Base-by-base conservation (phyloP, 1,140 invertebrate genomes). In the Sarcophaga bullata region DNA sequence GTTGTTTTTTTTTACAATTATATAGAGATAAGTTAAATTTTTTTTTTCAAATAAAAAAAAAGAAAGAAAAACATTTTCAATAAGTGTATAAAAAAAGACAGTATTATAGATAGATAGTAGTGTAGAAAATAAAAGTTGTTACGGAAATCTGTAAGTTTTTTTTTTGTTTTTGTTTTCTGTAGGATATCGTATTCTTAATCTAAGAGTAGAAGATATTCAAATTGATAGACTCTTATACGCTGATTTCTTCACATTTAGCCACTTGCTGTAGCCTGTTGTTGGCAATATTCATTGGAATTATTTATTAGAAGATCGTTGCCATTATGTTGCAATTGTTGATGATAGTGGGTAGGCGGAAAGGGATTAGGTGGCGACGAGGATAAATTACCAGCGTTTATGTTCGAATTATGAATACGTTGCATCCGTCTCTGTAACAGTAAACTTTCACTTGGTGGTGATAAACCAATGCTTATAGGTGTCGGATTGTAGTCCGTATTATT, bases 401-500 rank as follows among this genome's bases (percentile, higher is more conserved):
- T 62, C 1, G 54, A 68, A 47, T 82, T 75, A 47, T 76, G 17
- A 54, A 17, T 19, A 46, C 37, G 47, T n/a, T 58, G n/a, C 76
- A 84, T 46, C 10, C 82, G 82, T 78, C 97, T 93, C 87, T 96
- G 95, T 90, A 97, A 93, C 82, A 98, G 91, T 48, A 93, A 92
- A 68, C 96, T 97, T 90, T 96, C 95, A 85, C 93, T 94, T 10
- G 97, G 96, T 73, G 96, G 96, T 54, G 96, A 97, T 19, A 98
- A 91, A 62, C 96, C 96, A 82, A 96, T 94, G 80, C 76, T 81
- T 13, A 93, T 87, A 37, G 90, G 68, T 10, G 75, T 50, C 19
- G 48, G 19, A 50, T 50, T 78, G 25, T 78, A 50, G 50, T 78
- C 48, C 8, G 73, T 46, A 78, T 19, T 78, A 49, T 50, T 78